phyloP scores from a whole-genome alignment of 2,797 vertebrate genomes.

The Nannoperca obscura region DNA sequence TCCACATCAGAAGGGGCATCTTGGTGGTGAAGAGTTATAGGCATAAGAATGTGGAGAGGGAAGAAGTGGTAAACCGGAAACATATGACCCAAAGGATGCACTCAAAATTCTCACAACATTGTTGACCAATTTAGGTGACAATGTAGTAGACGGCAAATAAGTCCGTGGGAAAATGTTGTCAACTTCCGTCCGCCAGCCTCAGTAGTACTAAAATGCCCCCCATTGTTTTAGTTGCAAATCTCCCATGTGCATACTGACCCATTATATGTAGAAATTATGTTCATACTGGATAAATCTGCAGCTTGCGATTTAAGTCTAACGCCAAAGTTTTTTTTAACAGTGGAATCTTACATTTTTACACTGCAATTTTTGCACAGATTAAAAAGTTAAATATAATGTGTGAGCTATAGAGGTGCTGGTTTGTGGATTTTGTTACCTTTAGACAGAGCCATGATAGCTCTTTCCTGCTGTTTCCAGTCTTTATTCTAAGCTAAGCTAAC shows the following conservation, averaged over 20 bases:
- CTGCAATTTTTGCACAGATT: not conserved
- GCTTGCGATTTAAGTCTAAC: not conserved
- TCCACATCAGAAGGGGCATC: constrained; percentile 46
- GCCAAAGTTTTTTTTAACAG: not conserved
- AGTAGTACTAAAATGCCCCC: constrained; percentile 8
- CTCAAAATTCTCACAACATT: constrained; percentile 28
- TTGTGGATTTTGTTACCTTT: not conserved
- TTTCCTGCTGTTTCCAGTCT: not conserved
- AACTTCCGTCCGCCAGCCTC: constrained; percentile 15
- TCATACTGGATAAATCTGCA: constrained; percentile 13
- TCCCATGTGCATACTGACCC: not conserved
- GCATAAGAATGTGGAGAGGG: constrained; percentile 33
- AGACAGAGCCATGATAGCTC: not conserved
- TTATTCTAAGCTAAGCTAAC: not conserved
- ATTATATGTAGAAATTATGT: not conserved
- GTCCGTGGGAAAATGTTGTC: constrained; percentile 33
- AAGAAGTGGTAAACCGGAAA: constrained; percentile 39
- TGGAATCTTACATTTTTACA: not conserved
- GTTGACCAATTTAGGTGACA: constrained; percentile 38
- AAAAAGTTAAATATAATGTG: no score
- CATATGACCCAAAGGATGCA: constrained; percentile 13
- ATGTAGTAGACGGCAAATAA: constrained; percentile 39
- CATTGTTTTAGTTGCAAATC: constrained; percentile 28
- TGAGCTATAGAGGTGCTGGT: not conserved
- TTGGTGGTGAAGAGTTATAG: constrained; percentile 29